Conservation (phyloP, 2,888 invertebrate species). For the Sarcophaga subvicina region DNA sequence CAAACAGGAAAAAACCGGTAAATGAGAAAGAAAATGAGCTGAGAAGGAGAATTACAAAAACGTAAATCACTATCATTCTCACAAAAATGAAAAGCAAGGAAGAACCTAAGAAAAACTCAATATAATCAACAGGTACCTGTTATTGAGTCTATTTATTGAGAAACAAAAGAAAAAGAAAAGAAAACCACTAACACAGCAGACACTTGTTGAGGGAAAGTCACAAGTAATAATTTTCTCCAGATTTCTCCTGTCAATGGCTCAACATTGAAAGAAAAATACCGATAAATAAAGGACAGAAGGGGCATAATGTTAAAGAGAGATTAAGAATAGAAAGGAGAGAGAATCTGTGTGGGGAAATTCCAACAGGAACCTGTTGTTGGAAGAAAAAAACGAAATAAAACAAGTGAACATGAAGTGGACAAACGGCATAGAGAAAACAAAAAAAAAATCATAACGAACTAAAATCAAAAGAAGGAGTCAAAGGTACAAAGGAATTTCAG, state of each 20-base stretch:
- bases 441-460: too few relatives aligned
- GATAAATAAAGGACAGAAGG: conserved; percentile 45
- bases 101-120: neutral
- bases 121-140: conserved; percentile 52
- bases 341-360: conserved; percentile 60
- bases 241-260: conserved; percentile 57
- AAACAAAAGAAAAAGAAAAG: conserved; percentile 18
- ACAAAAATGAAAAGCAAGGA: conserved; percentile 2
- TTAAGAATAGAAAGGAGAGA: neutral
- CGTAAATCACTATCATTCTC: neutral
- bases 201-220: neutral
- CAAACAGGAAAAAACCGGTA: conserved; percentile 45
- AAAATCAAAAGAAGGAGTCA: too few relatives aligned
- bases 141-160: conserved; percentile 9
- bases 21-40: conserved; percentile 39
- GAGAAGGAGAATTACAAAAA: conserved; percentile 41
- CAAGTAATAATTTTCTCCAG: conserved; percentile 50
- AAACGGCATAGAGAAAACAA: too few relatives aligned
- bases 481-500: conserved; percentile 7
- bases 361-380: conserved; percentile 63
- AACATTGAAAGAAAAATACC: conserved; percentile 27
- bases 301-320: neutral
- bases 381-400: neutral
- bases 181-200: conserved; percentile 15
- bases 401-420: neutral